phyloP scores from a whole-genome alignment of 2,113 vertebrate genomes.

The Tamias sibiricus region DNA sequence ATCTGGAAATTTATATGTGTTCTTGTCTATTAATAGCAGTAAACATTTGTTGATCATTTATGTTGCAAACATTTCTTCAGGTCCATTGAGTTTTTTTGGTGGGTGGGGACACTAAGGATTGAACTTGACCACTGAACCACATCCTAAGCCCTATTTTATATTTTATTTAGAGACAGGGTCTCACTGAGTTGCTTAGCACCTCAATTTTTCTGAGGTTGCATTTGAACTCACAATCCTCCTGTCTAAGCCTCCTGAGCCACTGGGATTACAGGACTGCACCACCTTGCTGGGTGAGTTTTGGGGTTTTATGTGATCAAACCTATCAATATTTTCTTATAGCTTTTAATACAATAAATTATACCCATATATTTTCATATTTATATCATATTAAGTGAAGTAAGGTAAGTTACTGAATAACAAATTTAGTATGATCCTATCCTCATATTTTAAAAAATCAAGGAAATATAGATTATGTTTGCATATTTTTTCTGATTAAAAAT shows the following conservation, averaged over 20 bases:
- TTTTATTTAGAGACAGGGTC: no score
- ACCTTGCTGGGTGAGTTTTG: no score
- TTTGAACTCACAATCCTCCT: no score
- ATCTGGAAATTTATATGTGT: not conserved
- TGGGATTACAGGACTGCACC: no score
- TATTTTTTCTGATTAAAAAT: slow-evolving; percentile 5
- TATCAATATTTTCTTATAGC: not conserved
- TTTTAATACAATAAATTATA: slow-evolving; percentile 27
- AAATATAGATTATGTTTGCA: not conserved
- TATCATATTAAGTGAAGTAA: slow-evolving; percentile 35
- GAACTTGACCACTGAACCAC: no score
- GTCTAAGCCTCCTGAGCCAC: no score
- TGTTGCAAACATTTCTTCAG: not conserved
- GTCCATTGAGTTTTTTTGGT: not conserved
- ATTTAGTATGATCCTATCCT: not conserved
- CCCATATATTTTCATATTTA: not conserved
- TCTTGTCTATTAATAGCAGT: not conserved
- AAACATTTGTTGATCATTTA: not conserved
- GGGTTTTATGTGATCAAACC: not conserved
- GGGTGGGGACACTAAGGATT: no score
- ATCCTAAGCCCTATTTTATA: no score
- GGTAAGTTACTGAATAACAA: not conserved
- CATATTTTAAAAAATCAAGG: not conserved
- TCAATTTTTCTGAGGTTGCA: no score
- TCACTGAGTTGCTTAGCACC: no score